These are phyloP conservation scores for Hypotaenidia okinawae DNA, from an alignment of 2,797 vertebrate genomes.

Conservation along the genomic window DNA sequence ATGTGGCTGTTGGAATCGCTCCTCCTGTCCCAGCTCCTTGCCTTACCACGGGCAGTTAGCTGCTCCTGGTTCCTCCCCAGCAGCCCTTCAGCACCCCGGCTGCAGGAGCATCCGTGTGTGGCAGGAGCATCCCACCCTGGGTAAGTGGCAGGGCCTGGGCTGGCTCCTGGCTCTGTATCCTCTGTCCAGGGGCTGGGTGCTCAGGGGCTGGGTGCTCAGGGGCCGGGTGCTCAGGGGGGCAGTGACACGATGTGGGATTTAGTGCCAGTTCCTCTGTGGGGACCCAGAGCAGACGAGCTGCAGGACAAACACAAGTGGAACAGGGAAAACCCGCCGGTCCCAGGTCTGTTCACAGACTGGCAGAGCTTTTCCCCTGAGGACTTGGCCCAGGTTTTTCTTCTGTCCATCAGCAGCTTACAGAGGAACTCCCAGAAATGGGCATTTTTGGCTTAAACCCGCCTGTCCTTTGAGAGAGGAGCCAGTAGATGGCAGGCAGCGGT, in stretches of 20 bases:
- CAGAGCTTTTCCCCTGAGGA: not conserved
- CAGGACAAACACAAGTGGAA: rapidly evolving
- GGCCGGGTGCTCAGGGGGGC: not conserved
- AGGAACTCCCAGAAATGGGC: not conserved
- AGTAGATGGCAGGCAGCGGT: constrained; percentile 51
- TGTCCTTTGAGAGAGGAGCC: constrained; percentile 22
- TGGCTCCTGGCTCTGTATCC: not conserved
- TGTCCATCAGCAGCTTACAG: not conserved
- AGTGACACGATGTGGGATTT: not conserved
- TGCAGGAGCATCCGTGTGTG: not conserved
- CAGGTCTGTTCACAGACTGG: not conserved
- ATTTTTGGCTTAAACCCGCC: not conserved
- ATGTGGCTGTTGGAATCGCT: not conserved
- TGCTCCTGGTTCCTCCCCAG: not conserved
- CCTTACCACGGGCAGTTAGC: not conserved
- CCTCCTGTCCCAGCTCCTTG: not conserved
- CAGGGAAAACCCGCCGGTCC: not conserved
- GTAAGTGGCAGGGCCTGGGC: not conserved
- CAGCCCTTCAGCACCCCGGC: not conserved
- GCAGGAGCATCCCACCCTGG: rapidly evolving
- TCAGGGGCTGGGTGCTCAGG: too few species aligned
- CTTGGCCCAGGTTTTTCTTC: not conserved
- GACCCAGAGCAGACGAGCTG: not conserved
- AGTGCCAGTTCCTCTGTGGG: not conserved
- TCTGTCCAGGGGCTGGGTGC: not conserved